Evolutionary conservation across 2,797 vertebrate genomes (phyloP), one percentile per base, ranked within the genome.

Genomic region (Caiman crocodilus): DNA sequence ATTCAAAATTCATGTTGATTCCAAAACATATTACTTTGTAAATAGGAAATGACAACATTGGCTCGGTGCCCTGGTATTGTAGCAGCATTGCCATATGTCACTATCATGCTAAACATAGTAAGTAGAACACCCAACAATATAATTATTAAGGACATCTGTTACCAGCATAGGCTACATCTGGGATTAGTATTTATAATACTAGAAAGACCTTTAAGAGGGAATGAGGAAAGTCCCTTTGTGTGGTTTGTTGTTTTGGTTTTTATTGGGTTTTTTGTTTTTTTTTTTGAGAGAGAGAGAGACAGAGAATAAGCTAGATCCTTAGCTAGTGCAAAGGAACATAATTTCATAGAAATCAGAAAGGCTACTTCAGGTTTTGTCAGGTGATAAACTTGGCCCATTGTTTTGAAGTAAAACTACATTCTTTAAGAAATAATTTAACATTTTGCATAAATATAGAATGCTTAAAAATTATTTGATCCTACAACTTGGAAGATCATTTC

Each of bases 131-230:
- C 93, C 96, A 94, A 94, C 94, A 97, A 94, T 96, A 96, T 96
- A 97, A 97, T 97, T 97, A 97, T 96, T 96, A 95, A 95, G 93
- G 96, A 96, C 96, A 97, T 97, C 97, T 97, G 97, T 93, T 95
- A 96, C 94, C 93, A 95, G 93, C 95, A 90, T 93, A 93, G 55
- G 50, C 94, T 96, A 95, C 96, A 97, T 97, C 96, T 97, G 96
- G 96, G 95, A 97, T 97, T 97, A 96, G 96, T 94, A 95, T 91
- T 90, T 94, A 30, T 96, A 96, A 96, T 95, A 58, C 94, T 96
- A 90, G 88, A 85, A 96, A 94, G 88, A 94, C 91, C 93, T 87
- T 32, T 90, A 88, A 94, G 87, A 89, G 85, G 26, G 57, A 90
- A 86, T 84, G 94, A 96, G 88, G 94, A 93, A 94, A 97, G 93